phyloP scores from a whole-genome alignment of 2,797 vertebrate genomes.

The Arctocebus calabarensis region DNA sequence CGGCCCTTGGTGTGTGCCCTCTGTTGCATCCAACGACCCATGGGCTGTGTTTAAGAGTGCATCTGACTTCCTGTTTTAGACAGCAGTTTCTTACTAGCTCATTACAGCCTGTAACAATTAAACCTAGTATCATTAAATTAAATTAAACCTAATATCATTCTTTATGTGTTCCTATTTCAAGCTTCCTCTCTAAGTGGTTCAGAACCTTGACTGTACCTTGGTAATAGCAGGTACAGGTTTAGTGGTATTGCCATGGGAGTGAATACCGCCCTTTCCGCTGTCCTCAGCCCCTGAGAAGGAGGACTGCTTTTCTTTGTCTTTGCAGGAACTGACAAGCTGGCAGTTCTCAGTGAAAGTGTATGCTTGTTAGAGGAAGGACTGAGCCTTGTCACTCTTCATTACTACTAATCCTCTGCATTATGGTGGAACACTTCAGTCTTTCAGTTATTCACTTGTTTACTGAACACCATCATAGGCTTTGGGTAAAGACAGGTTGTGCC shows the following conservation, averaged over 20 bases:
- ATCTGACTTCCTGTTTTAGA: neutral
- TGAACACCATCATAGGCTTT: neutral
- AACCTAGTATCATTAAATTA: neutral
- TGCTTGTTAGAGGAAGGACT: neutral
- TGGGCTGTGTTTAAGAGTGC: neutral
- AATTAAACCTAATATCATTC: neutral
- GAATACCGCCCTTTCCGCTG: neutral
- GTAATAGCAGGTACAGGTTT: neutral
- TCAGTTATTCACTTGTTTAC: neutral
- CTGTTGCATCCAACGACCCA: neutral
- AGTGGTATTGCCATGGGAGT: accelerated
- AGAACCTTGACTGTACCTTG: neutral
- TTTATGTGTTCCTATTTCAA: neutral
- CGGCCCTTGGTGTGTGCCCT: neutral
- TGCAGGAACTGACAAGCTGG: neutral
- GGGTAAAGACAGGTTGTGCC: neutral
- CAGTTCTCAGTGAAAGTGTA: neutral
- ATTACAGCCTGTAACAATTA: neutral
- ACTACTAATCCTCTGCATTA: neutral
- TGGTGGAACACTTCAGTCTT: neutral
- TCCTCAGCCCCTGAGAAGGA: neutral
- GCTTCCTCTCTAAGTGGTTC: neutral
- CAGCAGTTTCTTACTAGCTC: neutral
- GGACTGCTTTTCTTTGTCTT: neutral
- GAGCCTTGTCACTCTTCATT: neutral